A percentile compares a stretch with the other conserved stretches of the same genome.
Conservation (phyloP, 2,113 vertebrate genomes). For the Noctilio leporinus region DNA sequence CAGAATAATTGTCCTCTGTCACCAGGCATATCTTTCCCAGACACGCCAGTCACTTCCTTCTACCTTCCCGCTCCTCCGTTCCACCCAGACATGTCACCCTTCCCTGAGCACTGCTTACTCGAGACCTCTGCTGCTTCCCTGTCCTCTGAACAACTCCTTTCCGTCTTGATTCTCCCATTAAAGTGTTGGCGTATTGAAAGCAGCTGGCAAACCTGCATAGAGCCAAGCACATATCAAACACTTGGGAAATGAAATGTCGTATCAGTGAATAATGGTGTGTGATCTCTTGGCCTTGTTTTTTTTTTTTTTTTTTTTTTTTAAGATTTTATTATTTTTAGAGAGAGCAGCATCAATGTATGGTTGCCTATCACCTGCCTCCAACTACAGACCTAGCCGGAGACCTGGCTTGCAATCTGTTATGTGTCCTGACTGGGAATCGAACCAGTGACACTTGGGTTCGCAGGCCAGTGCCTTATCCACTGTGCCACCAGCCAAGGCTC, state of each 20-base stretch:
- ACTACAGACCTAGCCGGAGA: too few species aligned
- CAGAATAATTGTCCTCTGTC: background rate
- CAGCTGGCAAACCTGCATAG: background rate
- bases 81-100: background rate
- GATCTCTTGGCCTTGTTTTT: background rate
- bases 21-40: background rate
- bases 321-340: too few species aligned
- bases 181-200: background rate
- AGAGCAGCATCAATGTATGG: too few species aligned
- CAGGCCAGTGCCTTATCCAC: too few species aligned
- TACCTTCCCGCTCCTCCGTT: background rate
- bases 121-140: background rate
- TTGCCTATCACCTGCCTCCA: too few species aligned
- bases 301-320: too few species aligned
- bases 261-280: constrained; percentile 28
- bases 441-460: too few species aligned
- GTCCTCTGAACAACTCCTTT: background rate
- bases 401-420: too few species aligned
- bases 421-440: too few species aligned
- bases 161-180: background rate
- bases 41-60: background rate
- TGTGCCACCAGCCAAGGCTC: too few species aligned
- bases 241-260: constrained; percentile 48
- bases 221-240: background rate
- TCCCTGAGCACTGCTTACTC: background rate